Conservation (phyloP, 2,888 invertebrate genomes). For the Acleris cristana region DNA sequence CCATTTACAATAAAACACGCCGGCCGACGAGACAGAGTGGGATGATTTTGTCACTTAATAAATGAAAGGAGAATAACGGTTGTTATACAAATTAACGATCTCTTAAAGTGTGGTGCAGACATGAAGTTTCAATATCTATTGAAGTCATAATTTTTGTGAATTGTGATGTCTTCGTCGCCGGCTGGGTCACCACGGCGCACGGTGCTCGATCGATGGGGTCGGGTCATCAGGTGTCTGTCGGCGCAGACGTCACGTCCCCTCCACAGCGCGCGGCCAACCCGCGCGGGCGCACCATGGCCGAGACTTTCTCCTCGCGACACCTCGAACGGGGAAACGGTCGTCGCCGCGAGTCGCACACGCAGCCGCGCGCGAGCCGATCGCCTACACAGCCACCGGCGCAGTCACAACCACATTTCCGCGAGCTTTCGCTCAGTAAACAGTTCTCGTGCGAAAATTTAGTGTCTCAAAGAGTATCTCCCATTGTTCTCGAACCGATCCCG, state of each 20-base stretch:
- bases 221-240: constrained; percentile 58
- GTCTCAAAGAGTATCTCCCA: constrained; percentile 53
- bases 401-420: constrained; percentile 64
- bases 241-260: constrained; percentile 73
- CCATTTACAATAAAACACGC: constrained; percentile 61
- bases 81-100: neutral
- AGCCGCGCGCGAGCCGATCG: constrained; percentile 75
- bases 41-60: constrained; percentile 2
- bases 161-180: neutral
- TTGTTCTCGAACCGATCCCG: constrained; percentile 41
- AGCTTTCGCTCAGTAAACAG: constrained; percentile 78
- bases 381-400: constrained; percentile 54
- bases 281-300: constrained; percentile 76
- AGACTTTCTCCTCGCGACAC: constrained; percentile 83
- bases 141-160: too few species aligned
- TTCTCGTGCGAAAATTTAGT: constrained; percentile 62
- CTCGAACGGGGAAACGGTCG: constrained; percentile 70
- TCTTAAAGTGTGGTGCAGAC: neutral
- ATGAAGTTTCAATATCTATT: too few species aligned
- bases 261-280: constrained; percentile 65
- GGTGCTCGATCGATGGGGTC: constrained; percentile 46
- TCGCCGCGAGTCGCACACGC: constrained; percentile 67
- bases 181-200: constrained; percentile 2
- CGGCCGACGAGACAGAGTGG: neutral
- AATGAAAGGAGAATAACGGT: too few species aligned